phyloP scores from a whole-genome alignment of 2,888 invertebrate genomes.

The Acholoe squamosa region DNA sequence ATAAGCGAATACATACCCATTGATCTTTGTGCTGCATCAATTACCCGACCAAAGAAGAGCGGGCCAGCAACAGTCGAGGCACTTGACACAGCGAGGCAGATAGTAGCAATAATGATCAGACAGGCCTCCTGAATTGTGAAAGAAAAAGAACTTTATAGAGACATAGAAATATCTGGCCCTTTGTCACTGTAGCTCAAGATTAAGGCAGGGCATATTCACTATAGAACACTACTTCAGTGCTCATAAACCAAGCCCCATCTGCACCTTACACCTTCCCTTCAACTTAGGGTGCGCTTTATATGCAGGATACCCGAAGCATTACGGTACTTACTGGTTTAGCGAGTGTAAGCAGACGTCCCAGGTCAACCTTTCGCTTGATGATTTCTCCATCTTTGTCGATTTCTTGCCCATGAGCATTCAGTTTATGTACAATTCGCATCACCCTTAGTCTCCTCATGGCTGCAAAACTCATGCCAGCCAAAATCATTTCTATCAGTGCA shows the following conservation, averaged over 20 bases:
- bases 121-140: conserved; percentile 71
- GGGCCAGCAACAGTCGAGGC: conserved; percentile 79
- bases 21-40: conserved; percentile 80
- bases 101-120: conserved; percentile 71
- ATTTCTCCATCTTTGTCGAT: conserved; percentile 78
- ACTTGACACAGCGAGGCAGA: conserved; percentile 76
- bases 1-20: conserved; percentile 78
- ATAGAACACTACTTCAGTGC: too few relatives aligned
- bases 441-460: conserved; percentile 75
- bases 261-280: too few relatives aligned
- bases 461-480: conserved; percentile 72
- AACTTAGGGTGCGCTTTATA: too few relatives aligned
- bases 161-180: too few relatives aligned
- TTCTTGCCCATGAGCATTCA: conserved; percentile 77
- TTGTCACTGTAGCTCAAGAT: too few relatives aligned
- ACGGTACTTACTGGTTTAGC: conserved; percentile 80
- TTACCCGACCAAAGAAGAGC: conserved; percentile 81
- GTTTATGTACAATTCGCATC: conserved; percentile 74
- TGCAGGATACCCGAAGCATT: too few relatives aligned
- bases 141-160: too few relatives aligned
- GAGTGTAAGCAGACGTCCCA: conserved; percentile 75
- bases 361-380: conserved; percentile 73
- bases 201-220: too few relatives aligned
- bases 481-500: conserved; percentile 74
- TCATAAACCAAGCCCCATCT: too few relatives aligned